Conservation (phyloP, 2,113 vertebrate genomes). For the Blennius ocellaris region DNA sequence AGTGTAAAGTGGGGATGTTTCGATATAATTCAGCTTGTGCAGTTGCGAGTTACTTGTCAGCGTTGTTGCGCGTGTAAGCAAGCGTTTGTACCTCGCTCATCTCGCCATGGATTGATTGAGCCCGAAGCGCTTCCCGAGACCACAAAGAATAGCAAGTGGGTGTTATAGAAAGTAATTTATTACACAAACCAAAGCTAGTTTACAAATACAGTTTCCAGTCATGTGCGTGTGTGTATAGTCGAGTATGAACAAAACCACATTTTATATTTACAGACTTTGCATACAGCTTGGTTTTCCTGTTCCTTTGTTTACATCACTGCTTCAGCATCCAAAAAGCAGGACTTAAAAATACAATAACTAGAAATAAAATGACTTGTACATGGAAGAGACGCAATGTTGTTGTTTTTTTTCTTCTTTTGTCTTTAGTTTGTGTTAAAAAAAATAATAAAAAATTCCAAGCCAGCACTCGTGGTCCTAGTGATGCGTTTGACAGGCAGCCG, state of each 20-base stretch:
- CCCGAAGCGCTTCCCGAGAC: neutral
- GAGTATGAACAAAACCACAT: slow-evolving; percentile 77
- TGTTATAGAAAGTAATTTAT: slow-evolving; percentile 87
- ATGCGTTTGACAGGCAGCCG: slow-evolving; percentile 71
- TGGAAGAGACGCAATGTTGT: slow-evolving; percentile 47
- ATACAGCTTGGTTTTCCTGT: slow-evolving; percentile 79
- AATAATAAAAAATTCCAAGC: slow-evolving; percentile 48
- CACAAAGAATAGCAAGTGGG: slow-evolving; percentile 51
- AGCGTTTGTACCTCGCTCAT: neutral
- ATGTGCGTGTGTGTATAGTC: slow-evolving; percentile 79
- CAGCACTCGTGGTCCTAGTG: slow-evolving; percentile 55
- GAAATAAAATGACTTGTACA: slow-evolving; percentile 80
- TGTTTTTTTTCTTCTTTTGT: slow-evolving; percentile 44
- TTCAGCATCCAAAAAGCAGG: slow-evolving; percentile 70
- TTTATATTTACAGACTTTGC: slow-evolving; percentile 84
- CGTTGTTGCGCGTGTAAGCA: no score
- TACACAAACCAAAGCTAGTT: slow-evolving; percentile 87
- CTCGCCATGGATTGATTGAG: slow-evolving; percentile 23
- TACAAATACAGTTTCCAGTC: slow-evolving; percentile 86
- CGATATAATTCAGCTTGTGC: no score
- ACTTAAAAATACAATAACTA: slow-evolving; percentile 73
- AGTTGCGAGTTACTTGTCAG: no score
- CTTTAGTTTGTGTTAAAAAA: slow-evolving; percentile 63
- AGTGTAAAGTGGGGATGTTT: no score
- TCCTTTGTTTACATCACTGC: slow-evolving; percentile 71